phyloP scores from a whole-genome alignment of 1,140 invertebrate genomes.

The Trichoplusia ni region DNA sequence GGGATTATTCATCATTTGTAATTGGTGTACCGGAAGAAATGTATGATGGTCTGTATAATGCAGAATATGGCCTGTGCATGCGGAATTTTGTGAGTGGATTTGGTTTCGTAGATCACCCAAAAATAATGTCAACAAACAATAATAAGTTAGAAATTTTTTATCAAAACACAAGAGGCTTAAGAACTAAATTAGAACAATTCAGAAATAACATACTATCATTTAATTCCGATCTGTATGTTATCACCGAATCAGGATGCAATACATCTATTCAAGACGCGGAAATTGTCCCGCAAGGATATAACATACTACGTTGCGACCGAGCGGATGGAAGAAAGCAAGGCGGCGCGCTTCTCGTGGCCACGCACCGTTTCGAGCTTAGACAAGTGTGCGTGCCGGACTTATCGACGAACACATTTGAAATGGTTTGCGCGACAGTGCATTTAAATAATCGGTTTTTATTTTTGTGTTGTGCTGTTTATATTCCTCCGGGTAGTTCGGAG shows the following conservation, averaged over 20 bases:
- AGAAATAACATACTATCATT: neutral
- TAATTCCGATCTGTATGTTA: neutral
- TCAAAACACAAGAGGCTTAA: constrained; percentile 35
- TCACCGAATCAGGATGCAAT: neutral
- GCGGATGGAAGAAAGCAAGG: too few relatives aligned
- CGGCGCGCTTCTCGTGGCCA: constrained; percentile 33
- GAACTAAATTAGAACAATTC: constrained; percentile 30
- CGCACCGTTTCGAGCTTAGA: constrained; percentile 24
- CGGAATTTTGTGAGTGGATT: too few relatives aligned
- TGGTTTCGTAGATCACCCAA: constrained; percentile 26
- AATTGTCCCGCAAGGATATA: neutral
- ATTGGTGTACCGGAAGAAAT: neutral
- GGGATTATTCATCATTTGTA: neutral
- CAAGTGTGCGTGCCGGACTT: neutral
- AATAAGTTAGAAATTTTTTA: constrained; percentile 28
- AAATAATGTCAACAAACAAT: neutral
- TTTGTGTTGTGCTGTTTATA: constrained; percentile 38
- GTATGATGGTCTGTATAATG: neutral
- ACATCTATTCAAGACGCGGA: neutral
- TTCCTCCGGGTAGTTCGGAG: constrained; percentile 35
- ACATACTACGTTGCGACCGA: neutral
- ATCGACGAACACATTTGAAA: constrained; percentile 30
- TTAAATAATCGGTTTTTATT: constrained; percentile 35
- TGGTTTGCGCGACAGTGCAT: constrained; percentile 35
- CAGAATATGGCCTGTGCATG: neutral